Evolutionary conservation across 2,888 invertebrate species (phyloP).

Genomic region (Arctia plantaginis): DNA sequence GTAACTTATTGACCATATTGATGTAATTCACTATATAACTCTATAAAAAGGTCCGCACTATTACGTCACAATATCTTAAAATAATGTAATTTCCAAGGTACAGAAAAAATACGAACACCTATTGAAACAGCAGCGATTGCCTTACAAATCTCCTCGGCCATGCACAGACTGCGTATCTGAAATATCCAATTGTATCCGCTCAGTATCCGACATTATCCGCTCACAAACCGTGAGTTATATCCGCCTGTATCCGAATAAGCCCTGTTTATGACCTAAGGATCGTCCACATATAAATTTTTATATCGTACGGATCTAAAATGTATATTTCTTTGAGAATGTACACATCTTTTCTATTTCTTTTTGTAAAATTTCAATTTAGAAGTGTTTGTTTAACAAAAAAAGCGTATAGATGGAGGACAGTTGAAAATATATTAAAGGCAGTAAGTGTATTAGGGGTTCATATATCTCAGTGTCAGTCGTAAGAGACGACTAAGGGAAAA

Average conservation of each 20-base stretch:
- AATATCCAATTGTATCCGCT: slow-evolving; percentile 49
- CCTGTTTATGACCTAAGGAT: slow-evolving; percentile 72
- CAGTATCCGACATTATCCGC: slow-evolving; percentile 51
- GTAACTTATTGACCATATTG: too few species aligned
- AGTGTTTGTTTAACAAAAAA: neutral
- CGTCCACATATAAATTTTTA: slow-evolving; percentile 75
- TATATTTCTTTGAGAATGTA: slow-evolving; percentile 53
- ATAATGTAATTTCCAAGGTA: neutral
- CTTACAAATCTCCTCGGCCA: slow-evolving; percentile 50
- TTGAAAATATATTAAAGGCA: neutral
- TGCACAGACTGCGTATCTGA: slow-evolving; percentile 49
- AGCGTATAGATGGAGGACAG: slow-evolving; percentile 1
- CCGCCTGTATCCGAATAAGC: slow-evolving; percentile 61
- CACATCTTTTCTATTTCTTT: slow-evolving; percentile 57
- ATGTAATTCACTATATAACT: neutral
- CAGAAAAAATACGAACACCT: slow-evolving; percentile 21
- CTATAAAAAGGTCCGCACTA: neutral
- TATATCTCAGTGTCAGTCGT: too few species aligned
- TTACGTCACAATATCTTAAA: neutral
- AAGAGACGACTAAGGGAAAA: too few species aligned
- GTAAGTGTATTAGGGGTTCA: neutral
- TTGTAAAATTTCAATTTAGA: slow-evolving; percentile 51
- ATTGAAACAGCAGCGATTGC: slow-evolving; percentile 44
- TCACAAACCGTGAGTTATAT: slow-evolving; percentile 57
- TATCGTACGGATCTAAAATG: slow-evolving; percentile 69